Evolutionary conservation across 2,113 vertebrate species (phyloP).

Genomic region (Galemys pyrenaicus): DNA sequence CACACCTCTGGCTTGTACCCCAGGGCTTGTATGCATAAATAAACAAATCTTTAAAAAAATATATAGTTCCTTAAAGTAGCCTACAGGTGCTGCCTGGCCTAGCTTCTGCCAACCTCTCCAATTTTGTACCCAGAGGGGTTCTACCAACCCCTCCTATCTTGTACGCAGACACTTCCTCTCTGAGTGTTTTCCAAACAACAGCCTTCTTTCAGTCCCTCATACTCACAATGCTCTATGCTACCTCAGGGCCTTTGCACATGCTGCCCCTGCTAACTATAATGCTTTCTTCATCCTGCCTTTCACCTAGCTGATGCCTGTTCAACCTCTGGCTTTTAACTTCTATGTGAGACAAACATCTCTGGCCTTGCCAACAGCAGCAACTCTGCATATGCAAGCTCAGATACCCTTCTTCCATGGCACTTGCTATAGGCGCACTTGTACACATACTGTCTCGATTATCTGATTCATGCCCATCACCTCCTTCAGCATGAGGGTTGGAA

Average conservation of each 20-base stretch:
- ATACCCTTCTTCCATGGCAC: neutral
- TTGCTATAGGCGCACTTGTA: neutral
- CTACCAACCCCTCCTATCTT: neutral
- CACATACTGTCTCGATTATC: neutral
- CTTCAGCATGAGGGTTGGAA: constrained; percentile 8
- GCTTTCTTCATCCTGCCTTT: neutral
- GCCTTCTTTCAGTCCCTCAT: neutral
- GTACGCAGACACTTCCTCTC: neutral
- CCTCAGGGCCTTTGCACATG: neutral
- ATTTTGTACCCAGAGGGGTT: too few species aligned
- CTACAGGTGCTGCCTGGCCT: neutral
- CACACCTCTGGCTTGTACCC: too few species aligned
- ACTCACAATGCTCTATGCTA: neutral
- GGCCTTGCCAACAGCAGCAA: neutral
- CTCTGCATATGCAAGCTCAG: neutral
- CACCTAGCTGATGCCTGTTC: neutral
- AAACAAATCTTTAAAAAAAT: too few species aligned
- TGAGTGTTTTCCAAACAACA: neutral
- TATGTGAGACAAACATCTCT: neutral
- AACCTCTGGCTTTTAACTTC: neutral
- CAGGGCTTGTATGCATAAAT: too few species aligned
- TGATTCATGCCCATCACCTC: neutral
- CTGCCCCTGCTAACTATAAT: constrained; percentile 20
- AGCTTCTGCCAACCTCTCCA: neutral
- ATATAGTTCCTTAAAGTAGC: constrained; percentile 24